These are phyloP conservation scores for Sesia bembeciformis DNA, from an alignment of 2,888 invertebrate genomes.

Conservation along the genomic window DNA sequence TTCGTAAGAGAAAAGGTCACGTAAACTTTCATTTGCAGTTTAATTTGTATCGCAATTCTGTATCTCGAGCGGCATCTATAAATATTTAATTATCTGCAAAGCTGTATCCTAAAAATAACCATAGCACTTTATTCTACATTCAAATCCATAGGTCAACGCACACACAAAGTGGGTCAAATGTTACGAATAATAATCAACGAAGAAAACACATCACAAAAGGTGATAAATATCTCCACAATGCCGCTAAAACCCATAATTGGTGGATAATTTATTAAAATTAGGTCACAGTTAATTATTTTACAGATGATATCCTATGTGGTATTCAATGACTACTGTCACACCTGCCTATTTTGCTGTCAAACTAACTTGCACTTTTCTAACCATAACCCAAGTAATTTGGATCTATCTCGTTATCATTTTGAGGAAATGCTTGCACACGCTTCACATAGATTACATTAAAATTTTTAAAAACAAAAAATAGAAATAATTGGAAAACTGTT, in stretches of 20 bases:
- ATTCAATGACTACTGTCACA: slow-evolving; percentile 39
- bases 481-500: slow-evolving; percentile 38
- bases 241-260: slow-evolving; percentile 20
- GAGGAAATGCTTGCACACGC: slow-evolving; percentile 17
- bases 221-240: slow-evolving; percentile 13
- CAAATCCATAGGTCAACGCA: slow-evolving; percentile 68
- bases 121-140: slow-evolving; percentile 62
- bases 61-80: slow-evolving; percentile 55
- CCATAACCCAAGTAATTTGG: slow-evolving; percentile 21
- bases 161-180: slow-evolving; percentile 67
- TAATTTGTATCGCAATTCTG: slow-evolving; percentile 27
- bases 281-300: slow-evolving; percentile 29
- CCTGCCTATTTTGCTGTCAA: slow-evolving; percentile 32
- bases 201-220: slow-evolving; percentile 18
- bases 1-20: slow-evolving; percentile 29
- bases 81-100: slow-evolving; percentile 72
- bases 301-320: slow-evolving; percentile 43
- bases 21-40: slow-evolving; percentile 24
- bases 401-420: slow-evolving; percentile 41
- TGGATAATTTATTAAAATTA: slow-evolving; percentile 15
- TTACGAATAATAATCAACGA: slow-evolving; percentile 38
- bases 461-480: slow-evolving; percentile 45
- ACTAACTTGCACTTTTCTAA: slow-evolving; percentile 32
- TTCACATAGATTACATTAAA: slow-evolving; percentile 38
- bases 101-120: slow-evolving; percentile 71